Conservation (phyloP, 1,140 invertebrate genomes). For the Augochlora pura region DNA sequence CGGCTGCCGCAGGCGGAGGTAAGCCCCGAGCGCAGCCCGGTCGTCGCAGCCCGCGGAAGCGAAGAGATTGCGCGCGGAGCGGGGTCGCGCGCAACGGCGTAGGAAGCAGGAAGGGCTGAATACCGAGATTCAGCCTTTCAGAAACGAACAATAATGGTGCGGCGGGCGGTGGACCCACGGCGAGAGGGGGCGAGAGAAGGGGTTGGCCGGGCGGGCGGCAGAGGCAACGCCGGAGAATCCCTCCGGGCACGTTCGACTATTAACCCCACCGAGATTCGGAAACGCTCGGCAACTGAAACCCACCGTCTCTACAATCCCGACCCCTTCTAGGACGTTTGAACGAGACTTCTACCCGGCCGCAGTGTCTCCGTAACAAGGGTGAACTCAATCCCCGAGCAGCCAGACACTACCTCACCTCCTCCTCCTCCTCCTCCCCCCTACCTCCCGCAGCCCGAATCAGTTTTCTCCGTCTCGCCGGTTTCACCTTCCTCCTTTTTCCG, state of each 20-base stretch:
- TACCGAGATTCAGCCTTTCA: constrained; percentile 54
- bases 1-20: constrained; percentile 1
- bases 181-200: background rate
- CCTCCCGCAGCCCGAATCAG: constrained; percentile 2
- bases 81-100: too few species aligned
- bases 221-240: constrained; percentile 49
- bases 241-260: constrained; percentile 70
- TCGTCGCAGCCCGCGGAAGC: constrained; percentile 28
- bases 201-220: background rate
- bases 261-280: constrained; percentile 68
- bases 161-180: constrained; percentile 3
- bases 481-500: constrained; percentile 8
- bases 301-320: constrained; percentile 52
- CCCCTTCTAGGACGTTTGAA: constrained; percentile 55
- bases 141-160: constrained; percentile 59
- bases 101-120: constrained; percentile 45
- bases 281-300: constrained; percentile 62
- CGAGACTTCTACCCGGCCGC: constrained; percentile 47
- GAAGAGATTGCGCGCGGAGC: constrained; percentile 49
- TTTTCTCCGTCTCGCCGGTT: constrained; percentile 23
- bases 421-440: background rate
- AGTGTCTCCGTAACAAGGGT: constrained; percentile 57
- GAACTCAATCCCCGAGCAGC: constrained; percentile 53
- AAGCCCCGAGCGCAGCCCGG: constrained; percentile 3
- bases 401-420: constrained; percentile 29